phyloP scores from a whole-genome alignment of 2,797 vertebrate genomes.

The Cossypha polioptera region DNA sequence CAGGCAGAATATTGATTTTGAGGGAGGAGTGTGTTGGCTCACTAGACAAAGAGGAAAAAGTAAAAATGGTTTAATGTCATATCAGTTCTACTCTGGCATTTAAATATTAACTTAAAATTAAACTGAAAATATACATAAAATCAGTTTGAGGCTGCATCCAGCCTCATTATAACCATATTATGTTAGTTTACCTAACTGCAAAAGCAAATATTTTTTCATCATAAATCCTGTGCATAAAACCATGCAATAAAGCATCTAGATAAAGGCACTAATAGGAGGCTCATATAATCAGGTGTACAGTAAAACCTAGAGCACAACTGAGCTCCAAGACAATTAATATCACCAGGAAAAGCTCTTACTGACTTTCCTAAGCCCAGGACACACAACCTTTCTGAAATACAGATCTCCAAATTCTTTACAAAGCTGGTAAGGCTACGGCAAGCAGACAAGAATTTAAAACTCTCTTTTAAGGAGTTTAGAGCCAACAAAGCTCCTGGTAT shows the following conservation, averaged over 20 bases:
- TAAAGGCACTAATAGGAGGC: not conserved
- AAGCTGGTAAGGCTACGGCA: conserved; percentile 10
- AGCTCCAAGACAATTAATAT: not conserved
- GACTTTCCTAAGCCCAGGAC: not conserved
- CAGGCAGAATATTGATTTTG: not conserved
- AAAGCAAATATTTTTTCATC: not conserved
- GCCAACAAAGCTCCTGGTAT: conserved; percentile 56
- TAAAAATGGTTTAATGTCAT: not conserved
- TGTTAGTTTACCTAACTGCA: not conserved
- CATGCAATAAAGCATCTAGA: not conserved
- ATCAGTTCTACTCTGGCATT: not conserved
- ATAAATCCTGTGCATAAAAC: not conserved
- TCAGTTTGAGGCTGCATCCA: not conserved
- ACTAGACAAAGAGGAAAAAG: not conserved
- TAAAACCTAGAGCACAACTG: not conserved
- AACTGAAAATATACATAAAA: not conserved
- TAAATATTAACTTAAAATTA: not conserved
- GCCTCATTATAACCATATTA: not conserved
- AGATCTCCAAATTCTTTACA: conserved; percentile 3
- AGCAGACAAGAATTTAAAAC: conserved; percentile 59
- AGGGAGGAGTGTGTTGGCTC: fast-evolving
- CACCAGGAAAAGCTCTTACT: not conserved
- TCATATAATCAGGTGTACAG: not conserved
- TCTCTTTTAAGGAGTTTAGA: conserved; percentile 58
- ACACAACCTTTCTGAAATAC: not conserved